phyloP scores from a whole-genome alignment of 2,888 invertebrate species.

The Lithodes maja region DNA sequence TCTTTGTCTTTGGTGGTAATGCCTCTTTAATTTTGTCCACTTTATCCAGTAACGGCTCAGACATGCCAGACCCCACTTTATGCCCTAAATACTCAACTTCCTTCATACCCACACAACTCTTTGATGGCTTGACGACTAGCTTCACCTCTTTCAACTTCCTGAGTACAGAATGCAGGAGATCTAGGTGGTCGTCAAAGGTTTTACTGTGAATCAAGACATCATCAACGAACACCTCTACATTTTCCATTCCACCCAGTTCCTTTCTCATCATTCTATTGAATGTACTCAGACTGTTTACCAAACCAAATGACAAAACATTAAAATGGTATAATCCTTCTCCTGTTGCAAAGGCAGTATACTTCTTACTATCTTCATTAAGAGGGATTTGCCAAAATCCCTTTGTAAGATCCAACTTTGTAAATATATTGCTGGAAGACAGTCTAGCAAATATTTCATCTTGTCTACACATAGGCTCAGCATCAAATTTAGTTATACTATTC shows the following conservation, averaged over 20 bases:
- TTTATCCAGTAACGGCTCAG: too few relatives aligned
- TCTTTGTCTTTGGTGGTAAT: too few relatives aligned
- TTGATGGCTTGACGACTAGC: not conserved
- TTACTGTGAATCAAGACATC: not conserved
- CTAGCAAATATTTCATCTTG: not conserved
- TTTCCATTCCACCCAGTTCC: not conserved
- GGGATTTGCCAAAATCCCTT: slow-evolving; percentile 25
- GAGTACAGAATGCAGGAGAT: not conserved
- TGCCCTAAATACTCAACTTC: too few relatives aligned
- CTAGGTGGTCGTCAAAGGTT: not conserved
- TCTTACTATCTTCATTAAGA: not conserved
- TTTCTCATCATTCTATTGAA: too few relatives aligned
- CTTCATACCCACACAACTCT: not conserved
- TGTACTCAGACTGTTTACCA: too few relatives aligned
- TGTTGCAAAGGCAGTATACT: not conserved
- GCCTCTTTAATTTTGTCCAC: too few relatives aligned
- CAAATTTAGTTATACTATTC: not conserved
- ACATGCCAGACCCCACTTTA: too few relatives aligned
- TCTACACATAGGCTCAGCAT: slow-evolving; percentile 13
- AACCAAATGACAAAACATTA: not conserved
- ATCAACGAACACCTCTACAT: slow-evolving; percentile 18
- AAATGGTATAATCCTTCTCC: not conserved
- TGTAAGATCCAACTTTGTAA: not conserved
- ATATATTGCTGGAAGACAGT: not conserved
- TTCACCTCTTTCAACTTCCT: not conserved